Base-by-base conservation (phyloP, 2,888 invertebrate species). In the Yponomeuta cagnagella region DNA sequence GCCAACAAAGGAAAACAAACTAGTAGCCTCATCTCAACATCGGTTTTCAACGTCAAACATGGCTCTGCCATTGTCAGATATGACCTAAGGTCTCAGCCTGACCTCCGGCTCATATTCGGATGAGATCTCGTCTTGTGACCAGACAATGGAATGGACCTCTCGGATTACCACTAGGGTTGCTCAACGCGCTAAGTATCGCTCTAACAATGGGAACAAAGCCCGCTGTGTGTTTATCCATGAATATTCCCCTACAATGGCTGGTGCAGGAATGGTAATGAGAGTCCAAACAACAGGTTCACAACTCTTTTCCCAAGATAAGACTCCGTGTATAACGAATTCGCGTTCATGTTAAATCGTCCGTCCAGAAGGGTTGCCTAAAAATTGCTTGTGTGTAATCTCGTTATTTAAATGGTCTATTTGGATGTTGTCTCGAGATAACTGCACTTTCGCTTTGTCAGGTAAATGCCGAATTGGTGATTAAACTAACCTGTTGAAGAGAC, bases 191-290 rank as follows among this genome's bases (percentile, higher is more conserved):
- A 90, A 90, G 90, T 90, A 91, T 88, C 84, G 83, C 85, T 76
- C 76, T 76, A 81, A 92, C 91, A 91, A 91, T 87, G 78, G 82
- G 79, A 77, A 91, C 87, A 92, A 91, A 88, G 86, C 79, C 77
- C 77, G 86, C 87, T 90, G 90, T 91, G 87, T 92, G 92, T 92
- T 92, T 92, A 91, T 90, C 88, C 89, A 92, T 92, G 92, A 92
- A 92, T 89, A 89, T 87, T 85, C 86, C 86, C 83, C 78, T 80
- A 90, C 89, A 91, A 91, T 87, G 76, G 86, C 80, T 82, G 80
- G 82, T 82, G 83, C 83, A 70, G 69, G 70, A 84, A 86, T 88
- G 85, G 82, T 90, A 91, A 90, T 90, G 84, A 82, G 83, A 81
- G 80, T 82, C 73, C 82, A 81, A 83, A 58, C 52, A 88, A 88